Base-by-base conservation (phyloP, 2,113 vertebrate species). In the Elephantulus edwardii region DNA sequence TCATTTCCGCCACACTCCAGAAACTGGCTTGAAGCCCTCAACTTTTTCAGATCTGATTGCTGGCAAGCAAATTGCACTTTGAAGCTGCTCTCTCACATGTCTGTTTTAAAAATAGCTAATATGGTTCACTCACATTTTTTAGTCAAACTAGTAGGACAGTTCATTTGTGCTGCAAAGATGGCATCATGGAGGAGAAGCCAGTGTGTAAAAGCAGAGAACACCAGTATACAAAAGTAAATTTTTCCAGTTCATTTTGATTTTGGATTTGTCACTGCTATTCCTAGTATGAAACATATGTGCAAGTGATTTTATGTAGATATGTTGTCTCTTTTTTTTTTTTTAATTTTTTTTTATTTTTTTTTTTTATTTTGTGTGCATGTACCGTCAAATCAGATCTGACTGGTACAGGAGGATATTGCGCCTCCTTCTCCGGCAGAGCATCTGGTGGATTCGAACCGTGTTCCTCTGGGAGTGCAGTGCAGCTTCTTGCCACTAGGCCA, bases 101-200 rank as follows among this genome's bases (percentile, higher is more conserved):
- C n/a, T 46, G 50, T 71, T 82, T 93, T 93, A 93, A 96, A 96
- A 95, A 92, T 92, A 95, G 89, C 84, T 79, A 58, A 54, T 48
- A 48, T 58, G 92, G 89, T 81, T 84, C 90, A 90, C 74, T 75
- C 56, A 56, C 1, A 4, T 58, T 62, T 78, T 33, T 83, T 64
- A 35, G 46, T 84, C 48, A 66, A 35, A 85, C 13, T 24, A 54
- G 52, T 42, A 88, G 70, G 56, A 40, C 35, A 88, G 62, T 19
- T 44, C 58, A 52, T n/a, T n/a, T 22, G 0, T 17, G n/a, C 24
- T 30, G 28, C 64, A 46, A 20, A 19, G 9, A 38, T 19, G 44
- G 72, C 16, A 72, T 8, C 48, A 7, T 8, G n/a, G n/a, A 1
- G 33, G 72, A 26, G 22, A 75, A 22, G 56, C 8, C 10, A 72